phyloP scores from a whole-genome alignment of 2,113 vertebrate genomes.

The Rousettus leschenaultii region DNA sequence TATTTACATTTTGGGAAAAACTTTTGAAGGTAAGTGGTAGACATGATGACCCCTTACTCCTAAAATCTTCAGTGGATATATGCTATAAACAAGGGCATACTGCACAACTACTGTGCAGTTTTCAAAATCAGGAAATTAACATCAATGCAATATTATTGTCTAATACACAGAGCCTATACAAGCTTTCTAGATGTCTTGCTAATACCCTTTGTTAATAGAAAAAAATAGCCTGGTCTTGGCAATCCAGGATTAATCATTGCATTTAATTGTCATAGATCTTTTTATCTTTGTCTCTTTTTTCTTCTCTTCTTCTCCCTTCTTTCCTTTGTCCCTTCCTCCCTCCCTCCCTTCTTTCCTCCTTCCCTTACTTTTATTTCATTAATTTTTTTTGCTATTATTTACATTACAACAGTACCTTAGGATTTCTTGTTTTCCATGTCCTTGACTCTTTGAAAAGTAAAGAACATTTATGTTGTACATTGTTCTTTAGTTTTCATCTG shows the following conservation, averaged over 20 bases:
- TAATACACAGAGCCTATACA: not conserved
- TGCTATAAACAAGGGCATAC: not conserved
- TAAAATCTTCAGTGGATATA: not conserved
- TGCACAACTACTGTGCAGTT: not conserved
- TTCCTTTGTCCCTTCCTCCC: not conserved
- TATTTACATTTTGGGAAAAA: not conserved
- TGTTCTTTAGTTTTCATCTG: not conserved
- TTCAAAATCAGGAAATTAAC: not conserved
- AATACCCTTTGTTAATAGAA: not conserved
- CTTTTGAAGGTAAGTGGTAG: not conserved
- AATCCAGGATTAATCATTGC: not conserved
- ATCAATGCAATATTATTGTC: not conserved
- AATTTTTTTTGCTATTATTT: not conserved
- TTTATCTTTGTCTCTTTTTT: too few species aligned
- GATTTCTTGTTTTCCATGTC: not conserved
- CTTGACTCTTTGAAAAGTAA: not conserved
- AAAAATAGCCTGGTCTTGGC: not conserved
- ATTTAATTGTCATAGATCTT: not conserved
- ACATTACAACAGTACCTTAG: not conserved
- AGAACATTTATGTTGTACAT: not conserved
- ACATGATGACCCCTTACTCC: not conserved
- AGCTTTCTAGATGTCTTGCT: not conserved
- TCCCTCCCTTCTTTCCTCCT: rapidly evolving
- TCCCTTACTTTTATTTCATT: not conserved
- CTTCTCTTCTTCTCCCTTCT: not conserved